phyloP scores from a whole-genome alignment of 2,888 invertebrate species.

The Archaeoteleia sp. region DNA sequence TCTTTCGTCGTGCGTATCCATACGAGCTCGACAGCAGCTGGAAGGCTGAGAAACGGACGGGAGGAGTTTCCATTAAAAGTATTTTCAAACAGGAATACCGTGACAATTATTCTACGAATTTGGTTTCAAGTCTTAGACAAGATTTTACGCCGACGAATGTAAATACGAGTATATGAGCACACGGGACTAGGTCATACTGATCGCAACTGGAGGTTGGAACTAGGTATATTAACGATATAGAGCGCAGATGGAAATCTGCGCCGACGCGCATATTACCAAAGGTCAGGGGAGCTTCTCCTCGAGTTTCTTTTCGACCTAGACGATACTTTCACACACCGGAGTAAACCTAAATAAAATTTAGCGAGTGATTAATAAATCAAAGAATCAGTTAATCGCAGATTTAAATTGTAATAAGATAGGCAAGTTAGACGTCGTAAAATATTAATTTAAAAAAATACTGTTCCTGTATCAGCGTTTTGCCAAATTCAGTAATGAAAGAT shows the following conservation, averaged over 20 bases:
- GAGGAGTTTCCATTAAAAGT: constrained; percentile 24
- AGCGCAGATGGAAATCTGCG: constrained; percentile 54
- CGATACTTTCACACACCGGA: too few relatives aligned
- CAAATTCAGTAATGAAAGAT: too few relatives aligned
- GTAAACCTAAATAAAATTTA: too few relatives aligned
- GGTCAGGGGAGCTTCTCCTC: too few relatives aligned
- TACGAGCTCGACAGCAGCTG: constrained; percentile 53
- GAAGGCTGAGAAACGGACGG: constrained; percentile 24
- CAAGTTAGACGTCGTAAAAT: too few relatives aligned
- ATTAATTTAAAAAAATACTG: too few relatives aligned
- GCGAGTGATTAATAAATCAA: too few relatives aligned
- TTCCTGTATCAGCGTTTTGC: too few relatives aligned
- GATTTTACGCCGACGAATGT: constrained; percentile 16
- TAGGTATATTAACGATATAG: constrained; percentile 23
- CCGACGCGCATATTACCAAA: constrained; percentile 60
- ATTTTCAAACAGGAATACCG: constrained; percentile 8
- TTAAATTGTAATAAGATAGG: too few relatives aligned
- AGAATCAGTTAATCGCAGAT: too few relatives aligned
- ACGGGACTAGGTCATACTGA: constrained; percentile 30
- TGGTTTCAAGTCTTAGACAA: too few relatives aligned
- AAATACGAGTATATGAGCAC: constrained; percentile 33
- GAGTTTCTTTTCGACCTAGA: background rate
- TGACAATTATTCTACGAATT: too few relatives aligned
- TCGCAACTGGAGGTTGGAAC: constrained; percentile 24
- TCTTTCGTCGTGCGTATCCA: constrained; percentile 56